These are phyloP conservation scores for Ranitomeya imitator DNA, from an alignment of 2,113 vertebrate species.

Conservation along the genomic window DNA sequence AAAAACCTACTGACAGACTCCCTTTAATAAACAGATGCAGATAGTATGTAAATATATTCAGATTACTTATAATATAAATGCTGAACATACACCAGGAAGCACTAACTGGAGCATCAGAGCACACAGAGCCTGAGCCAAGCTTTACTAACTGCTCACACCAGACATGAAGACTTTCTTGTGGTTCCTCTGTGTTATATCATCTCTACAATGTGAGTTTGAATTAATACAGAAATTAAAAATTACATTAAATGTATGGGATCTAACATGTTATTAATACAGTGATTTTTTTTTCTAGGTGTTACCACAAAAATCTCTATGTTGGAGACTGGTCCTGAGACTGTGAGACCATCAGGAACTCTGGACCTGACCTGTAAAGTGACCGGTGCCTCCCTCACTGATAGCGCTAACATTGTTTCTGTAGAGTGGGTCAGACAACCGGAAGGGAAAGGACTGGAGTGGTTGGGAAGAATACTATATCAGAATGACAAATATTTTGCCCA, in stretches of 20 bases:
- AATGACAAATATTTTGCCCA: background rate
- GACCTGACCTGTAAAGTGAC: slow-evolving; percentile 54
- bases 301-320: too few relatives aligned
- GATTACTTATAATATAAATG: background rate
- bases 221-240: background rate
- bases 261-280: too few relatives aligned
- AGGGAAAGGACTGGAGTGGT: slow-evolving; percentile 59
- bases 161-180: background rate
- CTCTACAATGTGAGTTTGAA: slow-evolving; percentile 9
- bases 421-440: slow-evolving; percentile 53
- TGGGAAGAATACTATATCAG: slow-evolving; percentile 42
- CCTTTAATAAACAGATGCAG: too few relatives aligned
- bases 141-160: background rate
- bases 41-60: background rate
- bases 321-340: slow-evolving; percentile 25
- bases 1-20: too few relatives aligned
- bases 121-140: background rate
- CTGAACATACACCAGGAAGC: background rate
- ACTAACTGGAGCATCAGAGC: background rate
- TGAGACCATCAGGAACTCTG: background rate
- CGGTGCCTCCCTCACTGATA: background rate
- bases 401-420: background rate
- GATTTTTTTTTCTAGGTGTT: too few relatives aligned
- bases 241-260: background rate
- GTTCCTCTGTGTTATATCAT: background rate